Percentiles rank a stretch among this genome's conserved stretches.
Conservation (phyloP, 2,113 vertebrate species). For the Hypocryptadius cinnamomeus region DNA sequence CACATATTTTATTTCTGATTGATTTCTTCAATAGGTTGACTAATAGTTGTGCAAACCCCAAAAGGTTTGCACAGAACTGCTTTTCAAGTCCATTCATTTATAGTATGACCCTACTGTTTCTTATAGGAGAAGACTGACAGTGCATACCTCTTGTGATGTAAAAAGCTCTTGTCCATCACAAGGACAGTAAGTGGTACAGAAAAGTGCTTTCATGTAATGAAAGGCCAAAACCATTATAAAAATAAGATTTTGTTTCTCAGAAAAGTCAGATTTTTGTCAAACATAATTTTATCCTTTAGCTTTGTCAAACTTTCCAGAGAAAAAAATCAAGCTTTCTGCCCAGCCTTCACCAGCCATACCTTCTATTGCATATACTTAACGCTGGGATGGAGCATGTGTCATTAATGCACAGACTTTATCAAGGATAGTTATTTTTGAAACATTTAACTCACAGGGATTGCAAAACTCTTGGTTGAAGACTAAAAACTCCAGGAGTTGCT, state of each 20-base stretch:
- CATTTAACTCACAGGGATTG: not conserved
- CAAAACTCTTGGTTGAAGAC: not conserved
- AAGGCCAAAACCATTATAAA: not conserved
- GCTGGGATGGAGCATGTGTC: accelerated
- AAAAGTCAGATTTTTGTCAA: not conserved
- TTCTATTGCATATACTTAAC: not conserved
- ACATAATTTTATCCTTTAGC: not conserved
- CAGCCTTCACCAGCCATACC: not conserved
- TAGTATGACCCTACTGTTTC: not conserved
- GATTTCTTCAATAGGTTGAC: not conserved
- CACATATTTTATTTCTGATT: not conserved
- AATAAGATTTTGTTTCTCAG: not conserved
- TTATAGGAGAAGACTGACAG: not conserved
- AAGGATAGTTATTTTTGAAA: not conserved
- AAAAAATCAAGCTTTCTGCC: not conserved
- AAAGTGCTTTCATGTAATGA: not conserved
- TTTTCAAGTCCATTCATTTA: not conserved
- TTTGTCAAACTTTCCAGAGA: not conserved
- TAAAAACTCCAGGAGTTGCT: not conserved
- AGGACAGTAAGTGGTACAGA: not conserved
- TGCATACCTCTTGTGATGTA: not conserved
- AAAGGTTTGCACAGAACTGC: not conserved
- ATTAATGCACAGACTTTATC: not conserved
- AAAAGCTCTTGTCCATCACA: no score
- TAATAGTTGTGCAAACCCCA: not conserved